Evolutionary conservation across 1,140 invertebrate genomes (phyloP).

Genomic region (Ceratina calcarata): DNA sequence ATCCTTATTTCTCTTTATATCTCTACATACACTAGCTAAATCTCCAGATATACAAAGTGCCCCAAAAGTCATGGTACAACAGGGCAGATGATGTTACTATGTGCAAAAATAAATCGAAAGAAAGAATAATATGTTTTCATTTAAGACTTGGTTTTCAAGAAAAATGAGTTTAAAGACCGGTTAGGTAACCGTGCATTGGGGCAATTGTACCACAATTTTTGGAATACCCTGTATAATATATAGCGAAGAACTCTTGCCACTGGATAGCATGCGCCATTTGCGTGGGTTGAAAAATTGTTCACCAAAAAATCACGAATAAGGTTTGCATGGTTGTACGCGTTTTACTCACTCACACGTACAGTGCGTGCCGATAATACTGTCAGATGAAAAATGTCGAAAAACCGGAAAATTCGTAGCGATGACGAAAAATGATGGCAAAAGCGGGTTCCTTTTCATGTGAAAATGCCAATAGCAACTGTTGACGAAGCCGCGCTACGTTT

Average conservation of each 20-base stretch:
- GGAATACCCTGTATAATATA: not conserved
- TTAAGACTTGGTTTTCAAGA: not conserved
- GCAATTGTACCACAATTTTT: too few relatives aligned
- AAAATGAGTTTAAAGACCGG: not conserved
- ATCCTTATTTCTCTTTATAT: too few relatives aligned
- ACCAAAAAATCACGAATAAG: not conserved
- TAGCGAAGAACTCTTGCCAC: too few relatives aligned
- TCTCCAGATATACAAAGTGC: too few relatives aligned
- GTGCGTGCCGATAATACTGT: not conserved
- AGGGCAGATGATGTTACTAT: too few relatives aligned
- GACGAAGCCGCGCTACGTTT: not conserved
- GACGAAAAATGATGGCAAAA: not conserved
- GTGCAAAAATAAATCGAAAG: too few relatives aligned
- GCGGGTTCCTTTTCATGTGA: not conserved
- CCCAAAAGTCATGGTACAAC: too few relatives aligned
- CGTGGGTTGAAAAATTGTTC: not conserved
- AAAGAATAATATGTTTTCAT: too few relatives aligned
- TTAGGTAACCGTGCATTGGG: too few relatives aligned
- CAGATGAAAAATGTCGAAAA: not conserved
- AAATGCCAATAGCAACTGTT: slow-evolving; percentile 12
- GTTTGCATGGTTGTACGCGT: too few relatives aligned
- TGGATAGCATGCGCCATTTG: not conserved
- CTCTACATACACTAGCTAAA: too few relatives aligned
- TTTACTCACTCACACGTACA: not conserved
- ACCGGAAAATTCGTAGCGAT: not conserved